Conservation (phyloP, 2,888 invertebrate genomes). For the Girardia tigrina region DNA sequence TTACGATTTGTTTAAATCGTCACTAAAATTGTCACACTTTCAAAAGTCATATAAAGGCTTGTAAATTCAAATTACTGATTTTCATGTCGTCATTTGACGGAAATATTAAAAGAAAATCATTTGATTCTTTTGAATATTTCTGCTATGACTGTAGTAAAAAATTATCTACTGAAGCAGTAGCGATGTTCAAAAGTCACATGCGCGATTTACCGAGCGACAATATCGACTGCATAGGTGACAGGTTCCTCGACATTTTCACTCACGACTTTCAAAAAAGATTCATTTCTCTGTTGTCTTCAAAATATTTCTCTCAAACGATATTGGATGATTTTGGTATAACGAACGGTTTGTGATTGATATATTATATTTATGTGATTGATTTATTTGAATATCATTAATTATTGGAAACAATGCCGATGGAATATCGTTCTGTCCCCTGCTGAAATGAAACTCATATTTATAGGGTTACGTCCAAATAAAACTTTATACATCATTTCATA, state of each 20-base stretch:
- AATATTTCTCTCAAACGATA: neutral
- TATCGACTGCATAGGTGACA: constrained; percentile 7
- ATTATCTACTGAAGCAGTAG: neutral
- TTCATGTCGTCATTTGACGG: constrained; percentile 19
- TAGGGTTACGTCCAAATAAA: too few species aligned
- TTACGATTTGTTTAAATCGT: neutral
- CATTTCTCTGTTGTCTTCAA: neutral
- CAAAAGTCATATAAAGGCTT: neutral
- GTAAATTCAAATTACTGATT: neutral
- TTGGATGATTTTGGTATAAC: constrained; percentile 1
- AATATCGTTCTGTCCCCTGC: too few species aligned
- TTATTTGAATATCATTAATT: too few species aligned
- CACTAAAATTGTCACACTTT: neutral
- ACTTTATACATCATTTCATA: too few species aligned
- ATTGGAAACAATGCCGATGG: too few species aligned
- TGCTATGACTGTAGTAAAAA: constrained; percentile 23
- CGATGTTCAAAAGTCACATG: neutral
- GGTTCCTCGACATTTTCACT: neutral
- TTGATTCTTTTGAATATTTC: constrained; percentile 5
- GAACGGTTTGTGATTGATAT: neutral
- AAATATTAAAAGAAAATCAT: constrained; percentile 15
- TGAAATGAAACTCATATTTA: too few species aligned
- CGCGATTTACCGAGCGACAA: constrained; percentile 10
- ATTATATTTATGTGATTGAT: neutral
- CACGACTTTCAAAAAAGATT: neutral